Evolutionary conservation across 2,113 vertebrate species (phyloP).

Genomic region (Thamnophis sirtalis): DNA sequence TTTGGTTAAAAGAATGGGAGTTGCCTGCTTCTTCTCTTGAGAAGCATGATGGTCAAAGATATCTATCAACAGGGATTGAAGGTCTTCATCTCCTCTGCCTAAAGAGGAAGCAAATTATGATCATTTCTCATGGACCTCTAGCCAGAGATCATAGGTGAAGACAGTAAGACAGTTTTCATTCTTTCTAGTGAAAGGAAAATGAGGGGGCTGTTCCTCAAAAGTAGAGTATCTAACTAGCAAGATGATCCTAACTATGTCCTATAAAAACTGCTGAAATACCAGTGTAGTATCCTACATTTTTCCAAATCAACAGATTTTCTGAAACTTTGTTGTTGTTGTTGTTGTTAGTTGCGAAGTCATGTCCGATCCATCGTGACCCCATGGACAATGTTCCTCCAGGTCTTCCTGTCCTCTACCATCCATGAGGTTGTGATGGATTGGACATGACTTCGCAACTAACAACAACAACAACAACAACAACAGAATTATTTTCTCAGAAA

Average conservation of each 20-base stretch:
- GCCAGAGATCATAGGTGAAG: neutral
- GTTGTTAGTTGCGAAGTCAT: neutral
- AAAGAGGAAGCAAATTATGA: neutral
- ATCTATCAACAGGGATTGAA: slow-evolving; percentile 42
- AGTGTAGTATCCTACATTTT: neutral
- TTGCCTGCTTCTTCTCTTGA: slow-evolving; percentile 62
- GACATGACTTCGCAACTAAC: too few species aligned
- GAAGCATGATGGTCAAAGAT: slow-evolving; percentile 60
- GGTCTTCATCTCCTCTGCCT: neutral
- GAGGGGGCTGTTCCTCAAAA: neutral
- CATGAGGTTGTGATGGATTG: too few species aligned
- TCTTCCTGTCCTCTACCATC: too few species aligned
- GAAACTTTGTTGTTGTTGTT: neutral
- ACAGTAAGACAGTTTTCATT: neutral
- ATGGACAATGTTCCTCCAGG: too few species aligned
- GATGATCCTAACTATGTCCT: neutral
- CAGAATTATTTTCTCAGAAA: neutral
- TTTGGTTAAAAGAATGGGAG: slow-evolving; percentile 70
- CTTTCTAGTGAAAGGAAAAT: neutral
- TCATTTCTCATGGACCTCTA: neutral
- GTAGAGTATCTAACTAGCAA: neutral
- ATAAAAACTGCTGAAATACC: too few species aligned
- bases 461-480: too few species aligned
- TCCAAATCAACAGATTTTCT: neutral
- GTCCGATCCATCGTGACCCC: too few species aligned